phyloP scores from a whole-genome alignment of 2,888 invertebrate genomes.

The Diaperis boleti region DNA sequence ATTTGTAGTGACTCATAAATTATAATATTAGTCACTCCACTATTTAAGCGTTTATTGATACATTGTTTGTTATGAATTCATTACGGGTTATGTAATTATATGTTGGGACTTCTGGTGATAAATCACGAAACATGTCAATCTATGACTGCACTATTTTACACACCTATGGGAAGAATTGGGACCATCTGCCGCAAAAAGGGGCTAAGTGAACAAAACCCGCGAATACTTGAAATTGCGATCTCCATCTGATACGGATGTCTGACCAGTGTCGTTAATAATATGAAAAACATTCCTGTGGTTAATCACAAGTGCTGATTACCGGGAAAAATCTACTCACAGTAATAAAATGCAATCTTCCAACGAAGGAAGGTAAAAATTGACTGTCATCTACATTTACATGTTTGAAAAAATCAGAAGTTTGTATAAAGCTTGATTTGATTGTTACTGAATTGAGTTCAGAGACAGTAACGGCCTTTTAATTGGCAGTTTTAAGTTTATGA shows the following conservation, averaged over 20 bases:
- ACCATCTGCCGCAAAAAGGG: neutral
- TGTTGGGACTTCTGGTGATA: too few species aligned
- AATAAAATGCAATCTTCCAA: constrained; percentile 8
- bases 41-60: constrained; percentile 16
- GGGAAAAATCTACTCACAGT: constrained; percentile 7
- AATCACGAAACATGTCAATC: too few species aligned
- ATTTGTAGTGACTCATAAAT: constrained; percentile 30
- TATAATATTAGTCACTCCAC: constrained; percentile 27
- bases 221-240: constrained; percentile 11
- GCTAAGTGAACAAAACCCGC: neutral
- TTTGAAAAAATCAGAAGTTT: constrained; percentile 2
- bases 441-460: constrained; percentile 12
- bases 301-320: constrained; percentile 16
- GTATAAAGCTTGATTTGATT: constrained; percentile 17
- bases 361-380: too few species aligned
- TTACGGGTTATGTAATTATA: constrained; percentile 7
- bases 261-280: constrained; percentile 7
- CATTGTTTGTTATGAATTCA: constrained; percentile 14
- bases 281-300: constrained; percentile 21
- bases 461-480: constrained; percentile 25
- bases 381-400: too few species aligned
- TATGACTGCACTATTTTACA: too few species aligned
- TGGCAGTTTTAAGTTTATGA: constrained; percentile 22
- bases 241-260: constrained; percentile 16
- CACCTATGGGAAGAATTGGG: neutral